phyloP scores from a whole-genome alignment of 2,113 vertebrate species.

The Chaetorhynchus papuensis region DNA sequence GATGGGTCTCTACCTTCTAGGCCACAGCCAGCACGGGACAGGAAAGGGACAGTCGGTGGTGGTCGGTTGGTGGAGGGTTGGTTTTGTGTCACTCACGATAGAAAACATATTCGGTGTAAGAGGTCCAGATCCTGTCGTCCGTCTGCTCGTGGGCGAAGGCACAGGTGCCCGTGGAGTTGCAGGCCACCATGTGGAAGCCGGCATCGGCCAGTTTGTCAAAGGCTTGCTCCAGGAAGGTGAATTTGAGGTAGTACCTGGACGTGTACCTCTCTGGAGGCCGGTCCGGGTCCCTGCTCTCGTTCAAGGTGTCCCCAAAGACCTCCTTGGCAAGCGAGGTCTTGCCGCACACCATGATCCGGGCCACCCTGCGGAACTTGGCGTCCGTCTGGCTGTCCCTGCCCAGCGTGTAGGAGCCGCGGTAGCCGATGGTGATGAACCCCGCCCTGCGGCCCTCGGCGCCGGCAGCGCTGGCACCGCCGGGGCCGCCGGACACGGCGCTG shows the following conservation, averaged over 20 bases:
- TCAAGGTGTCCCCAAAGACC: constrained; percentile 93
- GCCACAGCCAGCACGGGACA: not conserved
- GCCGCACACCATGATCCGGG: constrained; percentile 92
- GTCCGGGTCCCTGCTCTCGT: constrained; percentile 91
- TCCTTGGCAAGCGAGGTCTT: constrained; percentile 92
- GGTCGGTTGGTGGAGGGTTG: not conserved
- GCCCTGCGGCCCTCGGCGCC: constrained; percentile 73
- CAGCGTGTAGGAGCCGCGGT: constrained; percentile 88
- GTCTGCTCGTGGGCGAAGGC: constrained; percentile 91
- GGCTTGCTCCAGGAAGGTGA: constrained; percentile 94
- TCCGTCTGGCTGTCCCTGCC: constrained; percentile 91
- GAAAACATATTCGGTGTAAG: constrained; percentile 98
- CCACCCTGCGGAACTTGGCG: constrained; percentile 90
- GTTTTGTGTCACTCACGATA: constrained; percentile 87
- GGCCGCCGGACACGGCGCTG: constrained; percentile 29
- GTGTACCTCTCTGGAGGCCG: constrained; percentile 90
- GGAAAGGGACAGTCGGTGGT: not conserved
- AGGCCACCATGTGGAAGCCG: constrained; percentile 94
- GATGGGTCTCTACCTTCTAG: constrained; percentile 42
- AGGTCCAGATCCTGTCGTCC: constrained; percentile 97
- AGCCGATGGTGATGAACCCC: constrained; percentile 92
- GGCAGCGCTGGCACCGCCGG: not conserved
- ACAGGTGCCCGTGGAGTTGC: constrained; percentile 91
- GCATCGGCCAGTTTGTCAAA: constrained; percentile 90
- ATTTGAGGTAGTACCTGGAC: constrained; percentile 92